Base-by-base conservation (phyloP, 2,888 invertebrate species). In the Ariolimax columbianus region DNA sequence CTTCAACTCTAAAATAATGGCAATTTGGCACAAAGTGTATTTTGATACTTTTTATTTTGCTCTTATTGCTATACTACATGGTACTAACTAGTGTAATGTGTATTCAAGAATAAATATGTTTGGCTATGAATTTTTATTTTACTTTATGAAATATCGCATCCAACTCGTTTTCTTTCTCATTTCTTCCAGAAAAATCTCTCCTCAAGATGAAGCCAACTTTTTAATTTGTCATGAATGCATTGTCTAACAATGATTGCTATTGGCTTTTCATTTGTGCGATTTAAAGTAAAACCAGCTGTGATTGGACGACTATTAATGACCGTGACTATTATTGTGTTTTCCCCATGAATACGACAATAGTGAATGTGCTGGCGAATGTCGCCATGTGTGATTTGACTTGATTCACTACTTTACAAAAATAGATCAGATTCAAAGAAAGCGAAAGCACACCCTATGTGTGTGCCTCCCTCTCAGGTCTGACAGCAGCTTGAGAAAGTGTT, bases 401-500 rank as follows among this genome's bases (percentile, higher is more conserved):
- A 36, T 43, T 59, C 79, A 17, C 55, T n/a, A 79, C 23, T 38
- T 66, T 68, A 59, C 88, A 89, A 91, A 91, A 88, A 92, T 92
- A 92, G 91, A 91, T 89, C 86, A 89, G 72, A 82, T 78, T 86
- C 86, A 77, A 70, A 89, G 91, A 77, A 92, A 91, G 86, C 87
- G 92, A 88, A 90, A 89, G 89, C 92, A 91, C 91, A 90, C 91
- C 75, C 88, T 87, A 30, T 66, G 89, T 88, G 91, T 90, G 91
- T 90, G 90, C 89, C 88, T 86, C 59, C 83, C 85, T 38, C 82
- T 77, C 59, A 79, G 55, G 38, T 79, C 81, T 55, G 77, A 77
- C n/a, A 47, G 30, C n/a, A 47, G 7, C 47, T 47, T 14, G 47
- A 55, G 38, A 40, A 40, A 38, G 33, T 14, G 66, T 33, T 55